Evolutionary conservation across 2,888 invertebrate genomes (phyloP), one percentile per base, ranked within the genome.

Genomic region (Thymelicus sylvestris): DNA sequence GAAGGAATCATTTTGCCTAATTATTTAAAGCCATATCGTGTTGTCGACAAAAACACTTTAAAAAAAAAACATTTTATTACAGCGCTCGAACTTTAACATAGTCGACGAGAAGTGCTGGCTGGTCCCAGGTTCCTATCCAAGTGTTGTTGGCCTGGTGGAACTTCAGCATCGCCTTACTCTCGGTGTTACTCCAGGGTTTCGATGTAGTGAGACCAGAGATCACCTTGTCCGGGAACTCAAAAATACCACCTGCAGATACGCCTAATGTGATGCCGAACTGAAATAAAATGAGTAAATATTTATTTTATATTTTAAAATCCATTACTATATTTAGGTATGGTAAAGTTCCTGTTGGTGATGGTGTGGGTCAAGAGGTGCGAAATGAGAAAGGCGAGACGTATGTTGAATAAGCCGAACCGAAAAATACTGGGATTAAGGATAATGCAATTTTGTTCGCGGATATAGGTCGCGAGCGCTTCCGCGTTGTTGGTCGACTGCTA

Each of bases 191-290:
- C 57, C 57, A 57, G 5, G 57, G 57, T 7, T 57, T 57, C 1
- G 31, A 1, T 1, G 12, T 57, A 0, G 31, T 31, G 5, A 10
- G 12, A 38, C 57, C 10, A 0, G 57, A 31, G 8, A 57, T 38
- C 1, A 31, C 31, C 13, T 12, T 6, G 10, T 57, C 57, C 6
- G 57, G 57, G 31, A 31, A 57, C 8, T 57, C 57, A 8, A 13
- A 5, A 0, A 31, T 38, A 8, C 57, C 57, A 13, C 57, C 57
- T 0, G 57, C 57, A 13, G 31, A 57, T 13, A 57, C 8, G 2
- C 57, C 57, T 12, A 57, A 38, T 13, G 57, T 57, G 57, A 57
- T 57, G 15, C 57, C 57, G 13, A 57, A 57, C 57, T 57, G 31
- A 5, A 57, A 57, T 1, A n/a, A 57, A 57, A 7, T 12, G 0